A percentile compares a stretch with the other conserved stretches of the same genome.
phyloP scores from a whole-genome alignment of 2,797 vertebrate species.

The Pangasius macronema region DNA sequence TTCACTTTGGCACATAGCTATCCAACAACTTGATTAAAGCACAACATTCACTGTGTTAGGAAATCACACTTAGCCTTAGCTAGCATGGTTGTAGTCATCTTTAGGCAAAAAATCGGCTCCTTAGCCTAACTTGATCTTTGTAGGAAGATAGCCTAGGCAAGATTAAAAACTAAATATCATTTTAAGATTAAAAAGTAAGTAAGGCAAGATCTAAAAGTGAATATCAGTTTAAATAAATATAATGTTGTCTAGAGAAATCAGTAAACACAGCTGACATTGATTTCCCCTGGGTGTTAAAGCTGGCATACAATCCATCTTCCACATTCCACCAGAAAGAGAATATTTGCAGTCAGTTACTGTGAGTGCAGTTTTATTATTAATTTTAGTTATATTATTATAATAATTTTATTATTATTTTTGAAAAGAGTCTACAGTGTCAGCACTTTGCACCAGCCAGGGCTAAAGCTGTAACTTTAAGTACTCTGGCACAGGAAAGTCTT shows the following conservation, averaged over 20 bases:
- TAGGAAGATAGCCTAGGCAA: not conserved
- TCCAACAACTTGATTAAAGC: not conserved
- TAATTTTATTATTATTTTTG: not conserved
- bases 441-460: not conserved
- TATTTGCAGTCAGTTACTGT: conserved; percentile 38
- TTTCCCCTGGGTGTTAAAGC: conserved; percentile 18
- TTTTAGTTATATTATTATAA: too few relatives aligned
- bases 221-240: not conserved
- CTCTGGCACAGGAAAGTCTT: not conserved
- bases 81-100: not conserved
- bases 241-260: conserved; percentile 5
- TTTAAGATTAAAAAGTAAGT: not conserved
- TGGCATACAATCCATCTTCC: conserved; percentile 37
- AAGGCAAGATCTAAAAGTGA: not conserved
- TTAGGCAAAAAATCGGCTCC: not conserved
- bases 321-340: conserved; percentile 26
- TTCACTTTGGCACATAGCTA: not conserved
- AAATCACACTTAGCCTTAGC: not conserved
- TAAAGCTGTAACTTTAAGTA: not conserved
- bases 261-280: conserved; percentile 14
- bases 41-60: not conserved
- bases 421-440: not conserved
- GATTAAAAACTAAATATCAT: not conserved
- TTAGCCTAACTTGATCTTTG: not conserved
- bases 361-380: not conserved